These are phyloP conservation scores for Chelonia mydas DNA, from an alignment of 2,797 vertebrate species.

Conservation along the genomic window DNA sequence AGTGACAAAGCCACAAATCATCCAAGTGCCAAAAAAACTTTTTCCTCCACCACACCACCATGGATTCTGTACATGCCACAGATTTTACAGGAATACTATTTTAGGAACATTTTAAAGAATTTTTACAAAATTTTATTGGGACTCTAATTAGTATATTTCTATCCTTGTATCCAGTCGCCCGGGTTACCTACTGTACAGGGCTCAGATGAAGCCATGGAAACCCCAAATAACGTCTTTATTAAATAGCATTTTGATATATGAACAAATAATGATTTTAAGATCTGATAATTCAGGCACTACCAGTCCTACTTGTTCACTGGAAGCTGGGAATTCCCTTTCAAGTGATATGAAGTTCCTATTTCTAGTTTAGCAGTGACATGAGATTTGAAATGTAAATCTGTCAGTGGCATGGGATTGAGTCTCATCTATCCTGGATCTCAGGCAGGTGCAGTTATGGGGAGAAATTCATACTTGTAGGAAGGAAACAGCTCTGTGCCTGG, in stretches of 20 bases:
- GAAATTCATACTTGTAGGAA: neutral
- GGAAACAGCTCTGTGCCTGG: neutral
- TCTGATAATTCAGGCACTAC: neutral
- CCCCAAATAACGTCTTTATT: neutral
- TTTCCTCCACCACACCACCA: too few species aligned
- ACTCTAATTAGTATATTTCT: neutral
- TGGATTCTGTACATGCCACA: too few species aligned
- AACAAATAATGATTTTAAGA: neutral
- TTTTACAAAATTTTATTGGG: too few species aligned
- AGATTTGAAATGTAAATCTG: neutral
- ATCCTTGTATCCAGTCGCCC: neutral
- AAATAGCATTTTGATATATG: neutral
- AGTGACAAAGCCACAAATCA: too few species aligned
- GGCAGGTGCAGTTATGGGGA: neutral
- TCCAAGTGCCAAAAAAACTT: too few species aligned
- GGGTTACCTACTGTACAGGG: neutral
- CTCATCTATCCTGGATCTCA: neutral
- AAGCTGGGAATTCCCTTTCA: neutral
- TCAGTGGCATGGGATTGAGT: neutral
- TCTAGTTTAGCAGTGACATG: neutral
- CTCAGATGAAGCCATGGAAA: neutral
- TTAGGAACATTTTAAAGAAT: too few species aligned
- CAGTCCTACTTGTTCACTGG: neutral
- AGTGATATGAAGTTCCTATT: neutral
- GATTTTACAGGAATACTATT: too few species aligned